These are phyloP conservation scores for Forbesichthys papilliferus DNA, from an alignment of 2,113 vertebrate species.

Conservation along the genomic window DNA sequence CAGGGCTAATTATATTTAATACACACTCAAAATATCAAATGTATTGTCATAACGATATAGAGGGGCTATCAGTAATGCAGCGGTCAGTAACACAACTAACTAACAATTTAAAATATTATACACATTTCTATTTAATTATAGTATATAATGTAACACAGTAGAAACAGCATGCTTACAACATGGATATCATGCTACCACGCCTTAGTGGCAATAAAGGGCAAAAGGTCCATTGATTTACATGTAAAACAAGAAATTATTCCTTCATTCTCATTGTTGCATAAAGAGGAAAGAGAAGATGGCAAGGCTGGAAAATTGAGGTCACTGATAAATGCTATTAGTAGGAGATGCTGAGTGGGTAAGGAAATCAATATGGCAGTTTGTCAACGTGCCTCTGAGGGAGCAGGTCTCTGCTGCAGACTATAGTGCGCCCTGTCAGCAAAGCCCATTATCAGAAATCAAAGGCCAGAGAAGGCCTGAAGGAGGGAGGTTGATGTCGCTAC, in stretches of 20 bases:
- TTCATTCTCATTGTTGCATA: constrained; percentile 90
- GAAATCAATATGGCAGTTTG: constrained; percentile 94
- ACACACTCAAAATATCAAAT: too few species aligned
- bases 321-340: constrained; percentile 87
- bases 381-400: constrained; percentile 86
- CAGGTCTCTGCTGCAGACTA: constrained; percentile 71
- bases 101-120: background rate
- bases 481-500: constrained; percentile 65
- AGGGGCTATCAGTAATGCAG: too few species aligned
- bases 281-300: constrained; percentile 81
- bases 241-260: constrained; percentile 98
- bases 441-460: constrained; percentile 97
- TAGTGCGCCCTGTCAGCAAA: constrained; percentile 90
- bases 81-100: too few species aligned
- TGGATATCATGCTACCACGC: constrained; percentile 63
- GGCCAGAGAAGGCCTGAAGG: constrained; percentile 71
- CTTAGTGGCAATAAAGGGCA: constrained; percentile 77
- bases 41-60: too few species aligned
- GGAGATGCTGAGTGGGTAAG: constrained; percentile 74
- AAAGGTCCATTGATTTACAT: constrained; percentile 96
- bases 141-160: background rate
- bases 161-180: constrained; percentile 11
- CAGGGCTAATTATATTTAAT: too few species aligned
- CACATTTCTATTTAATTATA: background rate
- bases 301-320: constrained; percentile 87